Conservation (phyloP, 1,140 invertebrate species). For the Drosophila bocqueti region DNA sequence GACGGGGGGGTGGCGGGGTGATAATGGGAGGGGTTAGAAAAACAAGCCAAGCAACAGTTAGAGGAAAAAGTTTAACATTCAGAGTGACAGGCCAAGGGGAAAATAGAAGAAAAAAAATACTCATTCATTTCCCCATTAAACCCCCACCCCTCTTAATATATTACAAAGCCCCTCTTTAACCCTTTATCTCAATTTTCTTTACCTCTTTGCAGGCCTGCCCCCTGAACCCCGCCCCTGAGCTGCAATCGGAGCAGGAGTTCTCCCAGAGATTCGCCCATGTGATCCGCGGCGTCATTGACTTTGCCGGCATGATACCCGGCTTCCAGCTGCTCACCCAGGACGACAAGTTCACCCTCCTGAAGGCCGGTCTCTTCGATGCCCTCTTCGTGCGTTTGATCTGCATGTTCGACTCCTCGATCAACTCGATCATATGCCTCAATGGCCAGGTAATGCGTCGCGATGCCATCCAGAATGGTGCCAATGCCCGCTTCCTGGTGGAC, state of each 20-base stretch:
- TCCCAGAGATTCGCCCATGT: constrained; percentile 97
- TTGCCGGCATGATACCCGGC: constrained; percentile 98
- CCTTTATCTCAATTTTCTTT: background rate
- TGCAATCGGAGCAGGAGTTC: constrained; percentile 95
- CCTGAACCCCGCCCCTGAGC: constrained; percentile 95
- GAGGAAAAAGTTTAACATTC: constrained; percentile 31
- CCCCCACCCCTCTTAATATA: background rate
- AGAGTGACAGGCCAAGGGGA: constrained; percentile 8
- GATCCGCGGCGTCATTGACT: constrained; percentile 98
- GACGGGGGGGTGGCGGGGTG: no score
- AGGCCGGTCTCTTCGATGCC: constrained; percentile 97
- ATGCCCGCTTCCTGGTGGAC: constrained; percentile 97
- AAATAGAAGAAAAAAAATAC: background rate
- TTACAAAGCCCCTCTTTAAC: background rate
- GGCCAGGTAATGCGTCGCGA: constrained; percentile 96
- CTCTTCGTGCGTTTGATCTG: constrained; percentile 96
- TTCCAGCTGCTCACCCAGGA: constrained; percentile 97
- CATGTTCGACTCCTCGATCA: constrained; percentile 96
- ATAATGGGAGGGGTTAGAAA: background rate
- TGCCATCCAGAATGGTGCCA: constrained; percentile 94
- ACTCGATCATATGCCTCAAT: constrained; percentile 96
- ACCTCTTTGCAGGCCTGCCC: constrained; percentile 74
- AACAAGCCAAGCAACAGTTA: constrained; percentile 50
- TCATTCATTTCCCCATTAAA: no score
- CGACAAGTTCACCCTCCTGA: constrained; percentile 98